phyloP scores from a whole-genome alignment of 2,797 vertebrate genomes.

The Tamandua tetradactyla region DNA sequence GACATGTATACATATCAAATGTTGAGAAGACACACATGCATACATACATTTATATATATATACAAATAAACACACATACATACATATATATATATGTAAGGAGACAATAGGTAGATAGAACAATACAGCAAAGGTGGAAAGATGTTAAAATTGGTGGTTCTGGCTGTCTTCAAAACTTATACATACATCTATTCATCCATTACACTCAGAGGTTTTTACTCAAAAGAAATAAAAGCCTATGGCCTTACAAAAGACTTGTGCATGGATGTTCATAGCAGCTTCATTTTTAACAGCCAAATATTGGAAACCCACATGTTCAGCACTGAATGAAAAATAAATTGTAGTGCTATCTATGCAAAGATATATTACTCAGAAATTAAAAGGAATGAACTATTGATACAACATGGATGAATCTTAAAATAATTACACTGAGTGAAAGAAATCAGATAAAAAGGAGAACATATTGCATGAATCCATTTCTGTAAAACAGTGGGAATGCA shows the following conservation, averaged over 20 bases:
- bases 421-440: neutral
- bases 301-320: neutral
- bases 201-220: neutral
- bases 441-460: neutral
- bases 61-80: too few species aligned
- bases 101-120: too few species aligned
- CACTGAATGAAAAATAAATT: neutral
- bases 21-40: too few species aligned
- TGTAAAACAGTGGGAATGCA: neutral
- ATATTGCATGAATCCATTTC: neutral
- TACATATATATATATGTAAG: too few species aligned
- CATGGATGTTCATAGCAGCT: neutral
- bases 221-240: neutral
- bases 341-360: neutral
- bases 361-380: neutral
- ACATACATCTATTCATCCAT: neutral
- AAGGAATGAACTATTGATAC: neutral
- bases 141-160: too few species aligned
- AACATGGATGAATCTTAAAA: slow-evolving; percentile 6
- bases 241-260: too few species aligned
- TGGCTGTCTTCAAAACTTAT: neutral
- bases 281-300: neutral
- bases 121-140: too few species aligned
- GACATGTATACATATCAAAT: too few species aligned
- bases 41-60: too few species aligned